Evolutionary conservation across 2,113 vertebrate species (phyloP).

Genomic region (Brachionichthys hirsutus): DNA sequence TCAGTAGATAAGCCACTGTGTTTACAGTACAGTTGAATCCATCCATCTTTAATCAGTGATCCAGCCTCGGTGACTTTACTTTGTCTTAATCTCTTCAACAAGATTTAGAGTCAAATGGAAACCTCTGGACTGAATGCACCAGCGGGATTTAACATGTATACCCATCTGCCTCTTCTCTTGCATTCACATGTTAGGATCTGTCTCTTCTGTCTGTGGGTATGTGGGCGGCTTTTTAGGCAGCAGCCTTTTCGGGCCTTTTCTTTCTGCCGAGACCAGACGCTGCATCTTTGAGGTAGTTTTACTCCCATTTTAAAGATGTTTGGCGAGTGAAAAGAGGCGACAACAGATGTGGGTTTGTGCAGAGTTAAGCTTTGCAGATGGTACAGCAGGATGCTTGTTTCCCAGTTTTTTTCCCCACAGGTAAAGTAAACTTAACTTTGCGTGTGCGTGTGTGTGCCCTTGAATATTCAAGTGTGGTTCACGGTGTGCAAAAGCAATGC

Average conservation of each 20-base stretch:
- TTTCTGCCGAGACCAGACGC: constrained; percentile 53
- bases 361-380: constrained; percentile 48
- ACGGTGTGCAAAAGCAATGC: not conserved
- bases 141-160: not conserved
- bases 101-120: constrained; percentile 27
- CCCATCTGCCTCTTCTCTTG: constrained; percentile 11
- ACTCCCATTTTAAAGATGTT: constrained; percentile 56
- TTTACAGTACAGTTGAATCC: constrained; percentile 17
- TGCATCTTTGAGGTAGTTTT: constrained; percentile 48
- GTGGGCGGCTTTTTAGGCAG: constrained; percentile 22
- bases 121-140: constrained; percentile 12
- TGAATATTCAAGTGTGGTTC: not conserved
- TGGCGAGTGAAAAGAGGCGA: constrained; percentile 55
- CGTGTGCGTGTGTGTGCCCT: not conserved
- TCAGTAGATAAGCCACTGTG: not conserved
- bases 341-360: constrained; percentile 52
- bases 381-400: constrained; percentile 14
- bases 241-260: constrained; percentile 10
- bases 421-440: constrained; percentile 15
- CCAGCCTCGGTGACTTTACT: constrained; percentile 15
- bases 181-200: not conserved
- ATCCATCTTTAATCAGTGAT: constrained; percentile 22
- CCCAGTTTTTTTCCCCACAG: constrained; percentile 2
- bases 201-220: not conserved
- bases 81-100: constrained; percentile 18